Conservation (phyloP, 1,140 invertebrate genomes). For the Brachionus koreanus region DNA sequence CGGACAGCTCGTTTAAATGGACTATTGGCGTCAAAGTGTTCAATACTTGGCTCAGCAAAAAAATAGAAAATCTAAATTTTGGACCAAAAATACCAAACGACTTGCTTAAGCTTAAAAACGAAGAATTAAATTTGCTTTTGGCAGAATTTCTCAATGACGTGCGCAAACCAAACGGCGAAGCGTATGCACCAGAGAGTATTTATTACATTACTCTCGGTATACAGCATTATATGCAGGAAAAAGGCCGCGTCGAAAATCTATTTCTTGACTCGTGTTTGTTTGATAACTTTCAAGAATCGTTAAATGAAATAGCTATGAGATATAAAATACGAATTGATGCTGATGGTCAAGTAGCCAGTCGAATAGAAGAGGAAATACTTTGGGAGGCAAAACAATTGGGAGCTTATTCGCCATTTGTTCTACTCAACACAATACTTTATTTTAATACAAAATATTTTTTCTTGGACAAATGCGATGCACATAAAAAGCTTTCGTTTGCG, state of each 20-base stretch:
- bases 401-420: constrained; percentile 84
- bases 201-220: constrained; percentile 89
- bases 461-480: constrained; percentile 82
- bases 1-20: constrained; percentile 57
- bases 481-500: constrained; percentile 84
- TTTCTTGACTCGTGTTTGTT: constrained; percentile 71
- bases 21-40: constrained; percentile 61
- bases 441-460: constrained; percentile 91
- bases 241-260: constrained; percentile 86
- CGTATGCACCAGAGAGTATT: constrained; percentile 85
- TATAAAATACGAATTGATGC: constrained; percentile 9
- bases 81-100: constrained; percentile 57
- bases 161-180: constrained; percentile 76
- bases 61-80: constrained; percentile 74
- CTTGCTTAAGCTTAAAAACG: constrained; percentile 76
- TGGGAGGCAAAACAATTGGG: constrained; percentile 91
- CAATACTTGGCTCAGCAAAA: constrained; percentile 62
- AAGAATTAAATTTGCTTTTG: constrained; percentile 81
- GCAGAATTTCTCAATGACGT: constrained; percentile 87
- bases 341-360: constrained; percentile 47
- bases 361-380: constrained; percentile 85
- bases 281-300: constrained; percentile 16
- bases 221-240: constrained; percentile 88
- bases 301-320: neutral
- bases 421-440: constrained; percentile 86